Base-by-base conservation (phyloP, 2,797 vertebrate genomes). In the Clarias fuscus region DNA sequence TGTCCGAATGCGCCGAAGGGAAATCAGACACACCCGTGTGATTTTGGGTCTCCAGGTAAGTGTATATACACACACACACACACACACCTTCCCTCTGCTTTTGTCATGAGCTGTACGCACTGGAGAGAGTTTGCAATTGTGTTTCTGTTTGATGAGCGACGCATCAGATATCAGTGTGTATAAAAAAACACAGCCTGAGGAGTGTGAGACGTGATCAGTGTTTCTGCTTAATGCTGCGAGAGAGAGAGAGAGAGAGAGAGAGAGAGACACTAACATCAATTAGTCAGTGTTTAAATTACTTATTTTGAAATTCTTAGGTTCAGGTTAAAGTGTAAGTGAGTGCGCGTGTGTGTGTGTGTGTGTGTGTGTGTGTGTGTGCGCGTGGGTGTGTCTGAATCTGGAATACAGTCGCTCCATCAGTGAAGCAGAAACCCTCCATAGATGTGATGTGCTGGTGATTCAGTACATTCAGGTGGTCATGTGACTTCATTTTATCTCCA, bases 161-260 rank as follows among this genome's bases (percentile, higher is more conserved):
- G 78, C 59, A 56, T 72, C 27, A 76, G 79, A 89, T 88, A 86
- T 85, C 83, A 84, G 68, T 81, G 83, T 59, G 85, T 56, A 56
- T 75, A n/a, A 53, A 53, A 75, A 88, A 70, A 81, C 65, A 62
- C 30, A 53, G 68, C 33, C 37, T 18, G 37, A 48, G 43, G 10
- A 43, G 77, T 15, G 67, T 40, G 86, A 85, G 85, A 89, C 27
- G 17, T 58, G 59, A 88, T 71, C 61, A 70, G 20, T 40, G 56
- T 83, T 86, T 15, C 61, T 67, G 40, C 68, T 11, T 64, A 76
- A 62, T 61, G 37, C 24, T n/a, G 17, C 17, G 61, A 24, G 61
- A 24, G 61, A 65, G 24, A 65, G 27, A 33, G 65, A 68, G 27
- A 33, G 15, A 81, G 53, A 80, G 58, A 59, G 27, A 58, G 40